phyloP scores from a whole-genome alignment of 2,888 invertebrate species.

The Dromius quadrimaculatus region DNA sequence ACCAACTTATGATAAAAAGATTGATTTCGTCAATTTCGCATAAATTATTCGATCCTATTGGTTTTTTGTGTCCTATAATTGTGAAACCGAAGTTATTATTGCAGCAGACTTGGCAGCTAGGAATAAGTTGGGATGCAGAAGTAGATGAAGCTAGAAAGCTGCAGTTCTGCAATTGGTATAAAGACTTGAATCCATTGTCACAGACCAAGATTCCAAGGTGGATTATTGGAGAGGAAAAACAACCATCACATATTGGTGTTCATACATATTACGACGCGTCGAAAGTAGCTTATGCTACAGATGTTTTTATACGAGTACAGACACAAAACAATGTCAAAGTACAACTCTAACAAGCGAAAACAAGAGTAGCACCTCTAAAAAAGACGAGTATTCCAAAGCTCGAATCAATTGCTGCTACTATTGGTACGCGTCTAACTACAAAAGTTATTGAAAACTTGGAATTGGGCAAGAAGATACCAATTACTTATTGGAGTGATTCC shows the following conservation, averaged over 20 bases:
- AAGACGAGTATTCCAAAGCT: constrained; percentile 58
- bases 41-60: constrained; percentile 56
- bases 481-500: constrained; percentile 57
- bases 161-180: constrained; percentile 53
- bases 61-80: constrained; percentile 54
- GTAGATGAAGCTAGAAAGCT: constrained; percentile 45
- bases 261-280: constrained; percentile 15
- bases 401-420: constrained; percentile 59
- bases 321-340: constrained; percentile 54
- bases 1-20: neutral
- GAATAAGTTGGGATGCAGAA: constrained; percentile 43
- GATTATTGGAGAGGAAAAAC: neutral
- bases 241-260: neutral
- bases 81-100: constrained; percentile 56
- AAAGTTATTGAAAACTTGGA: constrained; percentile 49
- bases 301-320: neutral
- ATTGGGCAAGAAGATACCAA: neutral
- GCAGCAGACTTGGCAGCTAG: constrained; percentile 53
- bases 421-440: constrained; percentile 56
- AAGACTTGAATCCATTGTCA: neutral
- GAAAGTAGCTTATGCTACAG: constrained; percentile 11
- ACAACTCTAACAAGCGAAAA: constrained; percentile 57
- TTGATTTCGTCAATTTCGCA: constrained; percentile 49
- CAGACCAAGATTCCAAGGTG: constrained; percentile 22
- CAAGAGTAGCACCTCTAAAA: constrained; percentile 58